phyloP scores from a whole-genome alignment of 2,113 vertebrate species.

The Prunella himalayana region DNA sequence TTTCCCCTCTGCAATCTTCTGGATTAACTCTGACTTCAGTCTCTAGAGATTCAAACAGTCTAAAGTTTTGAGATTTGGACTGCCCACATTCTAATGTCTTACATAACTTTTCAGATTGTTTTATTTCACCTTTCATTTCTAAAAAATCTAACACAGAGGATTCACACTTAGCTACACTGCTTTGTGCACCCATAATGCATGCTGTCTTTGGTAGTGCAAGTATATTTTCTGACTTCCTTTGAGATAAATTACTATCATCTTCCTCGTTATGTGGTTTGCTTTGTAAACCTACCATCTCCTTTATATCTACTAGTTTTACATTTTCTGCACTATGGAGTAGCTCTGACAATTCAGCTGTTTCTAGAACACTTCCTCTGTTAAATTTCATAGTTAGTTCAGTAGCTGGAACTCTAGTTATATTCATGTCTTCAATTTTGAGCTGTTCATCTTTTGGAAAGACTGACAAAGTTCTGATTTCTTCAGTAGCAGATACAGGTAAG shows the following conservation, averaged over 20 bases:
- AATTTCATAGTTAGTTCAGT: background rate
- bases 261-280: background rate
- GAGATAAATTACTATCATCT: background rate
- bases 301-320: background rate
- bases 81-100: background rate
- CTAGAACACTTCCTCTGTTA: background rate
- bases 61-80: background rate
- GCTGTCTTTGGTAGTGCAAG: background rate
- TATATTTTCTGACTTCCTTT: background rate
- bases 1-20: background rate
- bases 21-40: background rate
- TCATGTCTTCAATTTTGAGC: background rate
- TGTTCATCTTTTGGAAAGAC: background rate
- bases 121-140: background rate
- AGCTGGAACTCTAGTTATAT: background rate
- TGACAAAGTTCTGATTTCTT: background rate
- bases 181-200: background rate
- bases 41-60: background rate
- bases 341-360: background rate
- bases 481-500: background rate
- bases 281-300: background rate
- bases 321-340: background rate
- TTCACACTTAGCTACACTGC: background rate
- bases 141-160: background rate
- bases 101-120: background rate